Evolutionary conservation across 2,888 invertebrate species (phyloP).

Genomic region (Polydrusus cervinus): DNA sequence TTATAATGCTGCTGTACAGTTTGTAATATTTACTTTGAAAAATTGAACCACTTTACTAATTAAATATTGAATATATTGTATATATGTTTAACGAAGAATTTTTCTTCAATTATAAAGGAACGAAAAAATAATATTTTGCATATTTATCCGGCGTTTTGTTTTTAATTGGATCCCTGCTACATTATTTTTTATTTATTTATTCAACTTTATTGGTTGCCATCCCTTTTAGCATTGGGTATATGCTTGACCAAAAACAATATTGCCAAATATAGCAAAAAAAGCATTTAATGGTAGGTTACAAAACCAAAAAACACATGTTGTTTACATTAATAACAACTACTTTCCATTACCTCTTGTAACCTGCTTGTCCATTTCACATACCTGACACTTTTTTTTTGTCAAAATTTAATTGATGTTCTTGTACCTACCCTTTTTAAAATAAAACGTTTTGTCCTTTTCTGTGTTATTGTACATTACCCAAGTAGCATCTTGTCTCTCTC

Average conservation of each 20-base stretch:
- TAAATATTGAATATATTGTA: no score
- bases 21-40: no score
- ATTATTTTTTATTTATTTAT: conserved; percentile 17
- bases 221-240: conserved; percentile 36
- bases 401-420: conserved; percentile 17
- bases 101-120: background rate
- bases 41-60: no score
- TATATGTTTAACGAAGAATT: background rate
- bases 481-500: conserved; percentile 67
- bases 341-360: conserved; percentile 17
- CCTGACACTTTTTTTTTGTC: conserved; percentile 7
- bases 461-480: conserved; percentile 62
- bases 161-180: conserved; percentile 8
- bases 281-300: conserved; percentile 15
- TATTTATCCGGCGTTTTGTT: conserved; percentile 4
- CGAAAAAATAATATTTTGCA: conserved; percentile 1
- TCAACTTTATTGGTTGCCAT: conserved; percentile 27
- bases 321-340: background rate
- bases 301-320: conserved; percentile 4
- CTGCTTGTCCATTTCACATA: conserved; percentile 16
- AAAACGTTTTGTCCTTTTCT: conserved; percentile 51
- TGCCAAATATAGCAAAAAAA: conserved; percentile 58
- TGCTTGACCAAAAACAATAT: conserved; percentile 57
- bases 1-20: conserved; percentile 10
- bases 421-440: conserved; percentile 27